Evolutionary conservation across 2,797 vertebrate genomes (phyloP), one percentile per base, ranked within the genome.

Genomic region (Lepilemur septentrionalis): DNA sequence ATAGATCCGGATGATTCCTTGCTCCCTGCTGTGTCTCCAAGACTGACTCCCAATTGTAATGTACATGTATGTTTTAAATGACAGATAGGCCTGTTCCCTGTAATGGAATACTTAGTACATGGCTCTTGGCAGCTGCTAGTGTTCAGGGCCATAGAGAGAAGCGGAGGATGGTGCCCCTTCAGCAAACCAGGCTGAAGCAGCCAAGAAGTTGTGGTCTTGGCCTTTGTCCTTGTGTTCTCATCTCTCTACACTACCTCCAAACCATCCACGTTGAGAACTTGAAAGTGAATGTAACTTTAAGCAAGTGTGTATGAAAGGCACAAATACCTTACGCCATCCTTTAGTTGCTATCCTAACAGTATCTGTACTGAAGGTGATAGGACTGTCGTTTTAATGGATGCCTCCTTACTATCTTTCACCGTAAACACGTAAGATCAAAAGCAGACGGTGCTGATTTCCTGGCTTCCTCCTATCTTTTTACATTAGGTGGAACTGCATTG

Each of bases 401-500:
- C 32, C 30, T 67, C 12, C n/a, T 69, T 75, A 28, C 48, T 48
- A n/a, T 67, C 80, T 52, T 85, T 63, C 12, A 18, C 25, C 61
- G 70, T 69, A 38, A 50, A 22, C 52, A 46, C 10, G 2, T 6
- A n/a, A n/a, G 81, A 59, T 65, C 43, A 25, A 10, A n/a, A 17
- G 28, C 43, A 70, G 32, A 15, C n/a, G n/a, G 46, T 41, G 28
- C 84, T 95, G 65, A 94, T 87, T 61, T 82, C 70, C 32, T 84
- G 38, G n/a, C 78, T 72, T 82, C 81, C 63, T 87, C 38, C 35
- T 69, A 20, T 85, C 75, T 73, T 88, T 67, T 91, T 41, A 7
- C 70, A 6, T 69, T 91, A 99, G 99, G 99, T 99, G 99, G 99
- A 99, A 99, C 98, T 99, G 99, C 97, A 99, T 99, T 18, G 99